Base-by-base conservation (phyloP, 2,888 invertebrate species). In the Pyrocoelia pectoralis region DNA sequence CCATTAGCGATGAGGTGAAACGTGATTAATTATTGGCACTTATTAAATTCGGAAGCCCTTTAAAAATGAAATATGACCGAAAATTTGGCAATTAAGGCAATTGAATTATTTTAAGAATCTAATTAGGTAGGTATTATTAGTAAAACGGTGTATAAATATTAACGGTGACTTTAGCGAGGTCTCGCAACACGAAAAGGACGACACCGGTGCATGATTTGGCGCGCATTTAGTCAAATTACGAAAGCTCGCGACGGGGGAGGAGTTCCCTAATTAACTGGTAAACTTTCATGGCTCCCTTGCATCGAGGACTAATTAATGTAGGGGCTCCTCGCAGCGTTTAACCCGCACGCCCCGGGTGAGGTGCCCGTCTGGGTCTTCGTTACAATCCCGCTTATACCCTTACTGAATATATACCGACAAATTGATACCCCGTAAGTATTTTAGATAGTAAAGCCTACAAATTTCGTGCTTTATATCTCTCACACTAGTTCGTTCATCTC, bases 251-350 rank as follows among this genome's bases (percentile, higher is more conserved):
- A 75, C 74, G 75, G 72, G 67, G 74, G 73, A 75, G 74, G 78
- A 76, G 76, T 78, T 75, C 77, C 78, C 81, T 81, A 81, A 82
- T 82, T 82, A 82, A 81, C 82, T 82, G 81, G 81, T 81, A 82
- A 82, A 82, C 81, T 82, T 81, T 80, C 81, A 79, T 77, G 79
- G 77, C 77, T 79, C 80, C 79, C 79, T 74, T 73, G 77, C 79
- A 79, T 78, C 77, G 79, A 78, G 79, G 76, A 75, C 80, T 81
- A 81, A 81, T 81, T 81, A 81, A 81, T 79, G 79, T 76, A 69
- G 70, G 69, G 70, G 67, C 69, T 67, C 68, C 68, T 63, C 61
- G 65, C 64, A 67, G 66, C 70, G 70, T 70, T 70, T 70, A 71
- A 71, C 70, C 69, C 65, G 68, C 68, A 59, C 61, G 64, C 62